phyloP scores from a whole-genome alignment of 2,113 vertebrate species.

The Furnarius figulus region DNA sequence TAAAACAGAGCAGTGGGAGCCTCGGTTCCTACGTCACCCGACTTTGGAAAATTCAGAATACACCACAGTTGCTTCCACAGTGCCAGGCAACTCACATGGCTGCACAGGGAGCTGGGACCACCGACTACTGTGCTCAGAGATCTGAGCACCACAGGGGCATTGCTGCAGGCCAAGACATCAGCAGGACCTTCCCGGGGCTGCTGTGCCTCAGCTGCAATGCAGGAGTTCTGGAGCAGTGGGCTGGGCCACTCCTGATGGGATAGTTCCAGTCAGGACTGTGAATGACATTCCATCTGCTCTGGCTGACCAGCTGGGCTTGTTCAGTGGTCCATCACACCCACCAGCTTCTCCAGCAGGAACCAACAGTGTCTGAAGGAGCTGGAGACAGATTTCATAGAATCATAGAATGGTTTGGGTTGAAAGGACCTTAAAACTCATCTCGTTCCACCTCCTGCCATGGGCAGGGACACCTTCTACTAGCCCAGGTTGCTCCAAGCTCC shows the following conservation, averaged over 20 bases:
- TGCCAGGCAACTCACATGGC: rapidly evolving
- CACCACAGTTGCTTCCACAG: not conserved
- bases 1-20: not conserved
- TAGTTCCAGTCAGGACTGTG: not conserved
- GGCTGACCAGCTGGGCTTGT: not conserved
- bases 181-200: not conserved
- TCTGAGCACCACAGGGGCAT: not conserved
- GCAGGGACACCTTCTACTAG: not conserved
- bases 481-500: not conserved
- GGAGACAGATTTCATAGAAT: not conserved
- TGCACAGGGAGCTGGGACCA: rapidly evolving
- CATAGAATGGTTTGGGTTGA: not conserved
- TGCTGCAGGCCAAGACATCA: not conserved
- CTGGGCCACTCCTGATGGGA: not conserved
- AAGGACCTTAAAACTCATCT: not conserved
- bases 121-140: not conserved
- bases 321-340: not conserved
- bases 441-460: not conserved
- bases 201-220: not conserved
- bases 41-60: not conserved
- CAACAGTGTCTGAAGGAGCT: not conserved
- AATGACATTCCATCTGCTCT: not conserved
- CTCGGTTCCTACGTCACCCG: not conserved
- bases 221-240: not conserved
- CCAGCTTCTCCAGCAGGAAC: not conserved